phyloP scores from a whole-genome alignment of 2,113 vertebrate genomes.

The Parus major region DNA sequence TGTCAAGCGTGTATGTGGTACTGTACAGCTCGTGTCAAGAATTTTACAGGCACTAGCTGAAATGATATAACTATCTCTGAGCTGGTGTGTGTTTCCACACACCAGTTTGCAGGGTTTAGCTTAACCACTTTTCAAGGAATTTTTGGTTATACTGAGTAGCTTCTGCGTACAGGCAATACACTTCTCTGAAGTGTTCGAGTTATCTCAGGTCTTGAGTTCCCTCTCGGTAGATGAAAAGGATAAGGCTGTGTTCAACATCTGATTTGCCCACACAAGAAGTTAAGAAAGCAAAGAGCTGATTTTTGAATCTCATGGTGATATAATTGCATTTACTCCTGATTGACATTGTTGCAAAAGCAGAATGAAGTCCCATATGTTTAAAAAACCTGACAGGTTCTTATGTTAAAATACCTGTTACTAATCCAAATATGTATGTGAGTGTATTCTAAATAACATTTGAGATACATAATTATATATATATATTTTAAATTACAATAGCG shows the following conservation, averaged over 20 bases:
- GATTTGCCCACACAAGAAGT: background rate
- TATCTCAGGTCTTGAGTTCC: background rate
- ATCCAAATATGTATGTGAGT: background rate
- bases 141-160: background rate
- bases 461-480: background rate
- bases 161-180: background rate
- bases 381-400: background rate
- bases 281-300: conserved; percentile 1
- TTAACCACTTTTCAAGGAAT: background rate
- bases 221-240: background rate
- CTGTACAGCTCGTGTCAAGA: background rate
- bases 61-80: background rate
- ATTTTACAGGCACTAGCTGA: background rate
- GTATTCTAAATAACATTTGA: background rate
- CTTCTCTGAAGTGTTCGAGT: background rate
- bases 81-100: background rate
- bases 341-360: background rate
- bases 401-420: background rate
- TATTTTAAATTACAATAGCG: background rate
- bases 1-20: background rate
- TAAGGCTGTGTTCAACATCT: background rate
- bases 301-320: background rate
- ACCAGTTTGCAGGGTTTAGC: fast-evolving
- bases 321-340: conserved; percentile 3
- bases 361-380: conserved; percentile 17